phyloP scores from a whole-genome alignment of 2,113 vertebrate species.

The Etheostoma cragini region DNA sequence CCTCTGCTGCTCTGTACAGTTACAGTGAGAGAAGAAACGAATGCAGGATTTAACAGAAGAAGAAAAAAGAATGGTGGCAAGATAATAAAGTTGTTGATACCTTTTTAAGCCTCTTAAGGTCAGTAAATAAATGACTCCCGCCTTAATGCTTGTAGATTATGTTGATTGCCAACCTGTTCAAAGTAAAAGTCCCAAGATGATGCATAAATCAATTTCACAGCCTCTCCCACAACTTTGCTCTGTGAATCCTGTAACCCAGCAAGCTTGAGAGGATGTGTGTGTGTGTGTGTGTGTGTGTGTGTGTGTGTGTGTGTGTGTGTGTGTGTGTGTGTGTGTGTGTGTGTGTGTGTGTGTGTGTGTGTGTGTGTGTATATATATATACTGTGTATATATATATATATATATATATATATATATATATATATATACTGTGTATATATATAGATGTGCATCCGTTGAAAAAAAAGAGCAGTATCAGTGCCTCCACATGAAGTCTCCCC shows the following conservation, averaged over 20 bases:
- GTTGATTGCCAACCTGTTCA: constrained; percentile 25
- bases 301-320: not conserved
- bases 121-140: constrained; percentile 13
- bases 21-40: not conserved
- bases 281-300: not conserved
- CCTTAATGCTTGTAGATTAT: not conserved
- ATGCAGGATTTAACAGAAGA: not conserved
- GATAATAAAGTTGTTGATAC: constrained; percentile 2
- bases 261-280: not conserved
- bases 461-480: constrained; percentile 49
- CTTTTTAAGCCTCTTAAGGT: constrained; percentile 1
- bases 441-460: too few species aligned
- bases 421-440: too few species aligned
- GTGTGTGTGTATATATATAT: too few species aligned
- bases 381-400: too few species aligned
- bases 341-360: too few species aligned
- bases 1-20: constrained; percentile 1
- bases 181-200: constrained; percentile 3
- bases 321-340: too few species aligned
- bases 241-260: constrained; percentile 31
- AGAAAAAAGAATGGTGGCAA: not conserved
- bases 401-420: too few species aligned
- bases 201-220: constrained; percentile 47
- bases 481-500: constrained; percentile 55
- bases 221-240: constrained; percentile 31